Percentiles rank a stretch among this genome's conserved stretches.
Evolutionary conservation across 2,797 vertebrate species (phyloP).

Genomic region (Darevskia nairensis): DNA sequence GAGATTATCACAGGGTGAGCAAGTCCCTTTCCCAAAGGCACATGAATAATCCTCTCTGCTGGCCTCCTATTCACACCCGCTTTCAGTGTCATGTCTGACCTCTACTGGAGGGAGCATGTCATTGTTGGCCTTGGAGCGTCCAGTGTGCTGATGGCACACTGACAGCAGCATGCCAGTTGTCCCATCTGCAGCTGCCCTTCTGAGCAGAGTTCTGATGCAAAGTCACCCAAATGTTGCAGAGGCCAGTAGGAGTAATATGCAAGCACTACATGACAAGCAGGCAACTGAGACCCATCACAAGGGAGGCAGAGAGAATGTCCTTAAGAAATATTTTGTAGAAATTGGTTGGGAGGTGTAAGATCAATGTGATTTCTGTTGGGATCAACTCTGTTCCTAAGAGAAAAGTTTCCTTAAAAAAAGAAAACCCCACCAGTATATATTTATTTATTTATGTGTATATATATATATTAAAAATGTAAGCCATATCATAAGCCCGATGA

Average conservation of each 20-base stretch:
- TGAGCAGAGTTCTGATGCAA: slow-evolving; percentile 13
- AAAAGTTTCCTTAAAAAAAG: background rate
- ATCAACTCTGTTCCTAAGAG: slow-evolving; percentile 12
- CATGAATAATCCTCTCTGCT: slow-evolving; percentile 23
- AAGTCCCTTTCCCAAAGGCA: slow-evolving; percentile 30
- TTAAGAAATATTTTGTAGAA: slow-evolving; percentile 1
- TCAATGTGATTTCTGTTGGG: background rate
- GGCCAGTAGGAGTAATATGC: slow-evolving; percentile 30
- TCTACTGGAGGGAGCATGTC: slow-evolving; percentile 26
- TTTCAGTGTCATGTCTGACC: slow-evolving; percentile 18
- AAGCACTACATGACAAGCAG: slow-evolving; percentile 6
- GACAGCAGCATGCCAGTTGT: background rate
- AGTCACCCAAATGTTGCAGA: slow-evolving; percentile 27
- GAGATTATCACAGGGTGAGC: slow-evolving; percentile 14
- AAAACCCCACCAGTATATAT: background rate
- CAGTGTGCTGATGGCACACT: background rate
- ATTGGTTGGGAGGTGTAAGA: background rate
- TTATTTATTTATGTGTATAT: background rate
- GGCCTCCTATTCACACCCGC: slow-evolving; percentile 4
- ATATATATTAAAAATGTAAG: slow-evolving; percentile 2
- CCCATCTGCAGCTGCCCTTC: background rate
- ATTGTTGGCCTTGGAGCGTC: background rate
- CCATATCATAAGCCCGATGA: background rate
- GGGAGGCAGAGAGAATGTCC: background rate
- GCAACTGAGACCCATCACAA: background rate